Percentiles rank a stretch among this genome's conserved stretches.
These are phyloP conservation scores for Spilarctia lutea DNA, from an alignment of 2,888 invertebrate genomes.

Conservation along the genomic window DNA sequence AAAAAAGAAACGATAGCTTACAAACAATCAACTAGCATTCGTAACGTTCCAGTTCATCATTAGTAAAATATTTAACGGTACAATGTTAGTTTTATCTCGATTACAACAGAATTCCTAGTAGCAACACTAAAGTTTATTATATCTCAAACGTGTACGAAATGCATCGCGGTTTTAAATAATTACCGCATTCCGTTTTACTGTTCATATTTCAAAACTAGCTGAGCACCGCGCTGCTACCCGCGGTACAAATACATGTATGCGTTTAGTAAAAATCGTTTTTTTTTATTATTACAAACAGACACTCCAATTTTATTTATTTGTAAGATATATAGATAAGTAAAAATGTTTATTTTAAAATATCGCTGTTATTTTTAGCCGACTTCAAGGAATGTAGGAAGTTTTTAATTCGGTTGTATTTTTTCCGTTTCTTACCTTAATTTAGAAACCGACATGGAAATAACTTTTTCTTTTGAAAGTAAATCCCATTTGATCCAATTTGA, in stretches of 20 bases:
- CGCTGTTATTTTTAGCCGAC: not conserved
- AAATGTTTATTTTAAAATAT: not conserved
- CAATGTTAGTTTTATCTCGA: conserved; percentile 32
- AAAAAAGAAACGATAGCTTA: not conserved
- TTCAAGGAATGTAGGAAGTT: not conserved
- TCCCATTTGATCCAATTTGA: no score
- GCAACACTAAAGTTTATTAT: conserved; percentile 44
- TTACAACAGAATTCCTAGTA: conserved; percentile 35
- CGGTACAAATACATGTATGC: no score
- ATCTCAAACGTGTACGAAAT: conserved; percentile 38
- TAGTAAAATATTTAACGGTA: conserved; percentile 23
- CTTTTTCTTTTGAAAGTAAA: not conserved
- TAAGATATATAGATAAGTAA: no score
- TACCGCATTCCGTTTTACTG: conserved; percentile 59
- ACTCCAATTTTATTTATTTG: no score
- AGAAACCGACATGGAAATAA: not conserved
- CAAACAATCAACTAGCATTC: not conserved
- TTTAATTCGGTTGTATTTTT: not conserved
- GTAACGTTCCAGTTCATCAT: conserved; percentile 10
- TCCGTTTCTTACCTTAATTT: not conserved
- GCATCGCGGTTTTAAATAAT: conserved; percentile 50
- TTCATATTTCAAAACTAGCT: conserved; percentile 41
- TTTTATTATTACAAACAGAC: no score
- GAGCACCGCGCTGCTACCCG: no score
- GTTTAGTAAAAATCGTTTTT: no score